Evolutionary conservation across 2,113 vertebrate species (phyloP), one percentile per base, ranked within the genome.

Genomic region (Phyllostomus hastatus): DNA sequence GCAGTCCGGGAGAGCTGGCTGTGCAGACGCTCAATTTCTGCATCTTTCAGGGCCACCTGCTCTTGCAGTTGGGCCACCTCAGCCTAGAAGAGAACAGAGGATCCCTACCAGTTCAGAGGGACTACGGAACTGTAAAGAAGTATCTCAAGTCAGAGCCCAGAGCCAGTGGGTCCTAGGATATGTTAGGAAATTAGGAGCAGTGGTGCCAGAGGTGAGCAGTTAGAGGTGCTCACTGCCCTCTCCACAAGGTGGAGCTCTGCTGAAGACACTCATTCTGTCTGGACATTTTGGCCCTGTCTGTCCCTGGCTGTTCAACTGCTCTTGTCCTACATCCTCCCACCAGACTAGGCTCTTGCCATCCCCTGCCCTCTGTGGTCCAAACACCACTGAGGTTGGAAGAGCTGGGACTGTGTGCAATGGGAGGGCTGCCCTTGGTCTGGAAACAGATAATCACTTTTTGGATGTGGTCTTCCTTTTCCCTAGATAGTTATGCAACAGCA

Each of bases 21-120:
- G 88, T 99, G 99, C 91, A 99, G 97, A 19, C 98, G 99, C 97
- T 99, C 99, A 28, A 99, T 99, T 98, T 99, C 99, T 50, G 99
- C 98, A 67, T 99, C 99, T 97, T 99, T 99, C 96, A 98, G 98
- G 94, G 99, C 98, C 96, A 99, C 97, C 7, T 99, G 98, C 97
- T 99, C 99, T 97, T 99, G 99, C 46, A 99, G 99, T 97, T 99
- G 98, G 93, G 98, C 98, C 95, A 99, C 99, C 98, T 99, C 99
- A 46, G 99, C 99, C 99, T 99, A 98, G 19, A 98, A 97, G 66
- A 98, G 78, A 88, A 84, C 86, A 96, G 79, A 88, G 24, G 88
- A 88, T 41, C 26, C 64, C 38, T 3, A 5, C 2, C 19, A 86
- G 43, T 57, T 97, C 61, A 95, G 79, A 91, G 11, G 20, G 46